A percentile compares a stretch with the other conserved stretches of the same genome.
phyloP scores from a whole-genome alignment of 1,140 invertebrate genomes.

The Muscidifurax raptorellus region DNA sequence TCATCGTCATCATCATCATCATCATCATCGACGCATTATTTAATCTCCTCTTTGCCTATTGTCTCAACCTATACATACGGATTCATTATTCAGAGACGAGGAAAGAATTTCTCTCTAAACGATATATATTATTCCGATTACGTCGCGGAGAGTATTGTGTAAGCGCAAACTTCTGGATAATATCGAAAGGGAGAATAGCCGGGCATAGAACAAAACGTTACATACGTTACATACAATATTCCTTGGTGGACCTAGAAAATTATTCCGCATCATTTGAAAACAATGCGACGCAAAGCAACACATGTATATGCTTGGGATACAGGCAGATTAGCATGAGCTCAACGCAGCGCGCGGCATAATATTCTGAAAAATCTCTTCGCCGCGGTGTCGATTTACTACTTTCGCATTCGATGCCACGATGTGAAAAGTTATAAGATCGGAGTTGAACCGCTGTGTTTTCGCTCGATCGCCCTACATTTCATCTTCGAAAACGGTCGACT shows the following conservation, averaged over 20 bases:
- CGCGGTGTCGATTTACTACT: background rate
- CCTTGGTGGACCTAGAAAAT: background rate
- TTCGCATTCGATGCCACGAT: too few relatives aligned
- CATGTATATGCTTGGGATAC: background rate
- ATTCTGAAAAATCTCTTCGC: background rate
- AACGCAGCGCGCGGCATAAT: background rate
- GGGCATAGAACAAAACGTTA: background rate
- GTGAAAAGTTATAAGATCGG: too few relatives aligned
- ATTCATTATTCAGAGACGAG: too few relatives aligned
- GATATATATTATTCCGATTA: slow-evolving; percentile 5
- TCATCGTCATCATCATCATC: background rate
- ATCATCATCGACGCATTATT: too few relatives aligned
- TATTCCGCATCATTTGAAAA: slow-evolving; percentile 44
- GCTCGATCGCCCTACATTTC: background rate
- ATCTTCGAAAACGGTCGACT: background rate
- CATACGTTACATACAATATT: too few relatives aligned
- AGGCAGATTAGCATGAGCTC: background rate
- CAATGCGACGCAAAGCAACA: background rate
- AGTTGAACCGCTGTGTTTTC: too few relatives aligned
- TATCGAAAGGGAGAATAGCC: too few relatives aligned
- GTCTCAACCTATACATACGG: too few relatives aligned
- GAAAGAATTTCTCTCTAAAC: background rate
- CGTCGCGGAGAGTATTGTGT: too few relatives aligned
- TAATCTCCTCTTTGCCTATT: too few relatives aligned
- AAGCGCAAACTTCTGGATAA: too few relatives aligned